Percentiles rank a stretch among this genome's conserved stretches.
phyloP scores from a whole-genome alignment of 2,113 vertebrate species.

The Pseudorhombus dupliciocellatus region DNA sequence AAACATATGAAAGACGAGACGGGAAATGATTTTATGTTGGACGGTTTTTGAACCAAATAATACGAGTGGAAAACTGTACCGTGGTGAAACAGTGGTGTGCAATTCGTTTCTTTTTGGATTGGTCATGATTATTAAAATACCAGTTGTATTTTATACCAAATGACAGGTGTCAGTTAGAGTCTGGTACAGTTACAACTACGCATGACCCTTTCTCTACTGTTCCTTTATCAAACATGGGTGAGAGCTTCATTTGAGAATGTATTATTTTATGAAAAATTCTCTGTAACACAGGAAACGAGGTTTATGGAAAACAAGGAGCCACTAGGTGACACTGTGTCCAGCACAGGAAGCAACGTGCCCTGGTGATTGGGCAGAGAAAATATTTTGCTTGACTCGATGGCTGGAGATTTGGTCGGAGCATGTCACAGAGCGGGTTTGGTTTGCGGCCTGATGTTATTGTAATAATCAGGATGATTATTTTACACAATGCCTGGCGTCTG shows the following conservation, averaged over 20 bases:
- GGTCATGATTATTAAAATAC: too few species aligned
- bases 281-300: conserved; percentile 70
- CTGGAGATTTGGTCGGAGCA: conserved; percentile 58
- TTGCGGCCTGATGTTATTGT: conserved; percentile 70
- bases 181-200: not conserved
- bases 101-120: too few species aligned
- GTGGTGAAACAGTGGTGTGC: too few species aligned
- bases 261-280: conserved; percentile 39
- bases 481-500: conserved; percentile 61
- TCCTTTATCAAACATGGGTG: not conserved
- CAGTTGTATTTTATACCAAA: too few species aligned
- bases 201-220: not conserved
- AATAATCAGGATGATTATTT: conserved; percentile 71
- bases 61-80: not conserved
- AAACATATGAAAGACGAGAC: conserved; percentile 11
- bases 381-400: conserved; percentile 74
- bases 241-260: conserved; percentile 11
- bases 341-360: conserved; percentile 77
- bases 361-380: conserved; percentile 78
- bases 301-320: conserved; percentile 71
- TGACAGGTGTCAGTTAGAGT: too few species aligned
- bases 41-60: not conserved
- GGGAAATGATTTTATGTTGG: not conserved
- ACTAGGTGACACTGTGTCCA: conserved; percentile 61
- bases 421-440: conserved; percentile 36